A percentile compares a stretch with the other conserved stretches of the same genome.
Conservation (phyloP, 2,888 invertebrate genomes). For the Phaedon cochleariae region DNA sequence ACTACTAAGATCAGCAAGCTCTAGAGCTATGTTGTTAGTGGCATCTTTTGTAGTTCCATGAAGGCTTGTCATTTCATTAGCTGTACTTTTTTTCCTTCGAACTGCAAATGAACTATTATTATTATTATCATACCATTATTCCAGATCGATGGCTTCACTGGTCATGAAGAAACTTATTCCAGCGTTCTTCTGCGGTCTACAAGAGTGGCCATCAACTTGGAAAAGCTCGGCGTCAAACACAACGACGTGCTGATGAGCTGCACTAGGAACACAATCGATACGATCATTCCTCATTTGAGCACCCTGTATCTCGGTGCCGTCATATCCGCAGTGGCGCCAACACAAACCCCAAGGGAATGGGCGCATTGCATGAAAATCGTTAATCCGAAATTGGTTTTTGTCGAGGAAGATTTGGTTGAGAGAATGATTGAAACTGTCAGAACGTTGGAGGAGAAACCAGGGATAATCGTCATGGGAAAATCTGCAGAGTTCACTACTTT, state of each 20-base stretch:
- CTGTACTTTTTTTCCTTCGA: too few species aligned
- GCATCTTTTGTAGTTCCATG: too few species aligned
- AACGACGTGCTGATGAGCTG: conserved; percentile 64
- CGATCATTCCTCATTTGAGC: conserved; percentile 63
- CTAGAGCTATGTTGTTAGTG: too few species aligned
- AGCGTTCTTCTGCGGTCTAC: conserved; percentile 55
- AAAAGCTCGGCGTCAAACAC: conserved; percentile 55
- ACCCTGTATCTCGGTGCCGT: conserved; percentile 61
- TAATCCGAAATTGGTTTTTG: conserved; percentile 48
- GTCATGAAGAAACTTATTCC: conserved; percentile 27
- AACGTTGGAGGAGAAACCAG: conserved; percentile 32
- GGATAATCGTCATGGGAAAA: conserved; percentile 46
- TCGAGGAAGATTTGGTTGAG: conserved; percentile 39
- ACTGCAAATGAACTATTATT: too few species aligned
- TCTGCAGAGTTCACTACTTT: conserved; percentile 36
- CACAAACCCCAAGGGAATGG: conserved; percentile 42
- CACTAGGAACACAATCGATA: conserved; percentile 62
- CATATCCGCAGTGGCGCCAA: conserved; percentile 50
- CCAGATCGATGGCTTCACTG: conserved; percentile 34
- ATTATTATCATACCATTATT: conserved; percentile 1
- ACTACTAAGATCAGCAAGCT: too few species aligned
- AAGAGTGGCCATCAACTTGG: conserved; percentile 61
- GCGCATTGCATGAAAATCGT: conserved; percentile 45
- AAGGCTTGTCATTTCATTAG: too few species aligned
- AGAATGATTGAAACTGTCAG: conserved; percentile 38